Conservation (phyloP, 2,888 invertebrate species). For the Dolichopus griseipennis region DNA sequence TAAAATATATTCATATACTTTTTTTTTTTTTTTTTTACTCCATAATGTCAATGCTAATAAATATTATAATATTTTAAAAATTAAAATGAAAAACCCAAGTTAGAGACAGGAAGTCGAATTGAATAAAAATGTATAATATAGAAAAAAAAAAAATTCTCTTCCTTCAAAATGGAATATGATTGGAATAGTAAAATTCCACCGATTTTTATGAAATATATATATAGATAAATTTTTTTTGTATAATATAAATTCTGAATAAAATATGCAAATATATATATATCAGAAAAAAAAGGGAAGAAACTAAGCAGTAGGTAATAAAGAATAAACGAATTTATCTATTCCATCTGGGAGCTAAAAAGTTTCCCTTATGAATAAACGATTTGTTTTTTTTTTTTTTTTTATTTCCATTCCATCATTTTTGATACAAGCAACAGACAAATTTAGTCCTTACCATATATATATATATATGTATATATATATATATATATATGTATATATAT, state of each 20-base stretch:
- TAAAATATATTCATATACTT: neutral
- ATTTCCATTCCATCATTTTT: neutral
- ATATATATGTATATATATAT: too few species aligned
- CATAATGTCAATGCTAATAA: neutral
- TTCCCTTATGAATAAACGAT: conserved; percentile 1
- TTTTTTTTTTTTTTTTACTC: neutral
- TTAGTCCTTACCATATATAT: too few species aligned
- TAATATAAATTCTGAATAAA: neutral
- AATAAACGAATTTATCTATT: neutral
- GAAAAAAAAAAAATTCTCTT: neutral
- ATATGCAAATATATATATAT: neutral
- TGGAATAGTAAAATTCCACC: neutral
- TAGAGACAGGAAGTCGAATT: too few species aligned
- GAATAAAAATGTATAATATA: too few species aligned
- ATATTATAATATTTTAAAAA: neutral
- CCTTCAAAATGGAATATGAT: neutral
- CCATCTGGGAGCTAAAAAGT: conserved; percentile 3
- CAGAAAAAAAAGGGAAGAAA: too few species aligned
- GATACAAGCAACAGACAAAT: neutral
- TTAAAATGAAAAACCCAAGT: too few species aligned
- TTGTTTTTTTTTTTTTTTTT: too few species aligned
- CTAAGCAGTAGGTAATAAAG: too few species aligned
- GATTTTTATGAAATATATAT: too few species aligned
- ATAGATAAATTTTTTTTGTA: neutral
- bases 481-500: too few species aligned